Conservation (phyloP, 1,140 invertebrate species). For the Holcopasites calliopsidis region DNA sequence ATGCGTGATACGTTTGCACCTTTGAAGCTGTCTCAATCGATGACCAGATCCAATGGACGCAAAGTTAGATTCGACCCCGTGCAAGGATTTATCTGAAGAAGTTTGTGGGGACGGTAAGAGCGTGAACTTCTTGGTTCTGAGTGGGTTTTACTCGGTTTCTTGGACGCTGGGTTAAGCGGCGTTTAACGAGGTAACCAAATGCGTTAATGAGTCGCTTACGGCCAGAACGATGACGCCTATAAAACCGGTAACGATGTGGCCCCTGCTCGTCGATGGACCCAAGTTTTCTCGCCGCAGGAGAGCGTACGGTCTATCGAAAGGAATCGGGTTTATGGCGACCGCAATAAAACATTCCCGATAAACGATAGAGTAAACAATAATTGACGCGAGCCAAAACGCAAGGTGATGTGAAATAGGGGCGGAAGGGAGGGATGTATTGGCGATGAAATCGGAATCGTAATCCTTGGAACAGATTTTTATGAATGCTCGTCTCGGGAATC, state of each 20-base stretch:
- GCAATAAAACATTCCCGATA: too few species aligned
- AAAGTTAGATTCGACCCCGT: too few species aligned
- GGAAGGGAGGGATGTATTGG: neutral
- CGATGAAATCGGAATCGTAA: too few species aligned
- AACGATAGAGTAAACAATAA: neutral
- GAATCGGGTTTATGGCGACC: neutral
- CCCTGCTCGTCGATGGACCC: neutral
- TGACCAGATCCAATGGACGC: too few species aligned
- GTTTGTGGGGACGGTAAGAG: too few species aligned
- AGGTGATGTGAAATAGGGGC: too few species aligned
- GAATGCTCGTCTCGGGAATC: neutral
- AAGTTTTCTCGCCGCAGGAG: neutral
- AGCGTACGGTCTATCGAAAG: neutral
- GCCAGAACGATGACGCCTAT: constrained; percentile 1
- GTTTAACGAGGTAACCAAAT: constrained; percentile 4
- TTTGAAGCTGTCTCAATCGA: too few species aligned
- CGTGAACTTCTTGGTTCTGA: too few species aligned
- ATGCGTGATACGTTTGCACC: too few species aligned
- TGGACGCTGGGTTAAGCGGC: too few species aligned
- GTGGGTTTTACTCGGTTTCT: too few species aligned
- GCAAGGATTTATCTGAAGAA: too few species aligned
- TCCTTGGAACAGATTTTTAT: constrained; percentile 7
- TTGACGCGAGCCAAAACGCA: neutral
- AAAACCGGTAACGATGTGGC: constrained; percentile 11
- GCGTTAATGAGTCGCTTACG: constrained; percentile 1